These are phyloP conservation scores for Ceratina calcarata DNA, from an alignment of 1,140 invertebrate species.

Conservation along the genomic window DNA sequence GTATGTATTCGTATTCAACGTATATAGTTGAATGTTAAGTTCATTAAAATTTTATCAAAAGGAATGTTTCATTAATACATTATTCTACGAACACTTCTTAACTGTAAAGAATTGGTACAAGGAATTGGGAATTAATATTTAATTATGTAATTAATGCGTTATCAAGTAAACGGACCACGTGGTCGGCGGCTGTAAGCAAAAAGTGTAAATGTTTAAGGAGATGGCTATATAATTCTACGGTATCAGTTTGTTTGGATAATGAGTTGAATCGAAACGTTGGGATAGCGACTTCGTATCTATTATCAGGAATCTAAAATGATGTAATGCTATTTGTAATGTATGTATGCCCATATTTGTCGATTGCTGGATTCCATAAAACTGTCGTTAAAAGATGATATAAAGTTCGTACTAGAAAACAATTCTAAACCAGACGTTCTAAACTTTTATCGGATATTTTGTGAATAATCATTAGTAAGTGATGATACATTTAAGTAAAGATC, in stretches of 20 bases:
- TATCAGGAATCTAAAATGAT: conserved; percentile 37
- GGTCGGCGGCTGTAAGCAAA: neutral
- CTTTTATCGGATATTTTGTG: neutral
- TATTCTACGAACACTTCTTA: neutral
- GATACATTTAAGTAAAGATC: neutral
- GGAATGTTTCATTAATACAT: no score
- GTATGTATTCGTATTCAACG: no score
- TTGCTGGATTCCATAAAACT: neutral
- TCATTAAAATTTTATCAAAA: no score
- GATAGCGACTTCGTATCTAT: neutral
- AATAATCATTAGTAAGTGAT: neutral
- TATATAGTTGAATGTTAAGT: no score
- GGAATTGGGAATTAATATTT: neutral
- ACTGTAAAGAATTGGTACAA: no score
- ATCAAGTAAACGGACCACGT: neutral
- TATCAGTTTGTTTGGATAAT: conserved; percentile 17
- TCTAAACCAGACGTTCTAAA: neutral
- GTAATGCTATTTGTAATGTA: conserved; percentile 27
- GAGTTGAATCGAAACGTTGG: conserved; percentile 17
- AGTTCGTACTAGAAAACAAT: neutral
- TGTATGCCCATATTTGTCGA: conserved; percentile 42
- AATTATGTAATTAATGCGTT: neutral
- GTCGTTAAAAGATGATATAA: neutral
- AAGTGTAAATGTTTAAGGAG: neutral
- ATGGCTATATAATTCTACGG: neutral